Evolutionary conservation across 2,888 invertebrate species (phyloP), one percentile per base, ranked within the genome.

Genomic region (Lasioglossum oenotherae): DNA sequence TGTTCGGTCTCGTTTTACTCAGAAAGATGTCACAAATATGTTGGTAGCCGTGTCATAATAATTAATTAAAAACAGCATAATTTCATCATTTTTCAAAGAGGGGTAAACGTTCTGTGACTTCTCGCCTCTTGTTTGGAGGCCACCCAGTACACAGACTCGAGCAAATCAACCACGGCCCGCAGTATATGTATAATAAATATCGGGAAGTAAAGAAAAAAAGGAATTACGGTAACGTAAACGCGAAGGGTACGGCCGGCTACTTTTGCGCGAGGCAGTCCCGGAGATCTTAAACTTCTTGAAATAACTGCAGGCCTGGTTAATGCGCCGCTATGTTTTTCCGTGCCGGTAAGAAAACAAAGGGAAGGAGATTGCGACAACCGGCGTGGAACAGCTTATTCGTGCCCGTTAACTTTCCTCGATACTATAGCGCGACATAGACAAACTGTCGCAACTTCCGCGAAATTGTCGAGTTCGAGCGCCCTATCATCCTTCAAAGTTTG

Each of bases 361-460:
- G 84, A 41, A 72, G 74, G 80, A 83, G 85, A 85, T 85, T 83
- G 84, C 81, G 81, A 84, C 77, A 79, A 80, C 75, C 82, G 86
- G 90, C 80, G 77, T n/a, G 88, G 83, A 85, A 84, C 83, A 87
- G 89, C 87, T 90, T 86, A 90, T 90, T 91, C 88, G 88, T 87
- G 84, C 85, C 80, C 80, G 90, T 83, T 75, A 91, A 91, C 90
- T 91, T 91, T 87, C 82, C 80, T 73, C 91, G 91, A 91, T 90
- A 88, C 82, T 74, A 72, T 72, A 46, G 82, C 67, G n/a, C 82
- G 86, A 91, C 90, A 60, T 87, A 88, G 91, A 90, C 91, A 88
- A 91, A 90, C 90, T 91, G 91, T 90, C 85, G 81, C 82, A 91
- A 90, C 90, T 90, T 90, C 74, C 86, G 84, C 75, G 87, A 90